Percentiles rank a stretch among this genome's conserved stretches.
Evolutionary conservation across 2,888 invertebrate genomes (phyloP).

Genomic region (Lissocephala sabroskyi): DNA sequence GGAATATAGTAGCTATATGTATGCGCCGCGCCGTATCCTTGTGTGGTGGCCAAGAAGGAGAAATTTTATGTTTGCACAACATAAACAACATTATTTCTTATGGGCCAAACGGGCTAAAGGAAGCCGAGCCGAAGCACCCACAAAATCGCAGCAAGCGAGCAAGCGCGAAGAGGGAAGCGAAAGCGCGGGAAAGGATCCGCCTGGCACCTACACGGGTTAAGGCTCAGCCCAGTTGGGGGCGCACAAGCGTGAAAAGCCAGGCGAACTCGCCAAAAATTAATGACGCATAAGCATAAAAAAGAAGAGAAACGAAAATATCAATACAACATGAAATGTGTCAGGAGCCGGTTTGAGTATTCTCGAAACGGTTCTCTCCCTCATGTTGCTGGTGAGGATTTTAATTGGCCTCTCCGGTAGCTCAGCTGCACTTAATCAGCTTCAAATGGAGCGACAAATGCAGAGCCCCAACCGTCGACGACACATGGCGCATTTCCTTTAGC

Average conservation of each 20-base stretch:
- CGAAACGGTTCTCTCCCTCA: no score
- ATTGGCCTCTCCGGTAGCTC: no score
- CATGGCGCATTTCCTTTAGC: slow-evolving; percentile 20
- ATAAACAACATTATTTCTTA: slow-evolving; percentile 65
- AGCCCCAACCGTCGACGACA: no score
- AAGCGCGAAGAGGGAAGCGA: slow-evolving; percentile 12
- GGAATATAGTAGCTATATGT: slow-evolving; percentile 19
- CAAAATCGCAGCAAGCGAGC: slow-evolving; percentile 1
- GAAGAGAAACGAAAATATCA: no score
- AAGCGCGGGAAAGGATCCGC: neutral
- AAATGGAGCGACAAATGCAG: slow-evolving; percentile 49
- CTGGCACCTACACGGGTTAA: no score
- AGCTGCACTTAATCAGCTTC: slow-evolving; percentile 49
- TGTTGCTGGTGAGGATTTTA: no score
- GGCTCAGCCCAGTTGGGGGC: neutral
- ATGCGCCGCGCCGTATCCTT: no score
- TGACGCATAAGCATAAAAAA: slow-evolving; percentile 43
- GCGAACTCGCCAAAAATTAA: slow-evolving; percentile 43
- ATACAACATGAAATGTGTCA: slow-evolving; percentile 6
- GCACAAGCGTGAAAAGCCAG: slow-evolving; percentile 38
- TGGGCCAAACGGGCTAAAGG: slow-evolving; percentile 35
- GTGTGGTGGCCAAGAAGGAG: no score
- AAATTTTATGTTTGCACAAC: slow-evolving; percentile 61
- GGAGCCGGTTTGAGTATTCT: no score
- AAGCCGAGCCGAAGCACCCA: no score